Conservation (phyloP, 2,888 invertebrate species). For the Sepioteuthis lessoniana region DNA sequence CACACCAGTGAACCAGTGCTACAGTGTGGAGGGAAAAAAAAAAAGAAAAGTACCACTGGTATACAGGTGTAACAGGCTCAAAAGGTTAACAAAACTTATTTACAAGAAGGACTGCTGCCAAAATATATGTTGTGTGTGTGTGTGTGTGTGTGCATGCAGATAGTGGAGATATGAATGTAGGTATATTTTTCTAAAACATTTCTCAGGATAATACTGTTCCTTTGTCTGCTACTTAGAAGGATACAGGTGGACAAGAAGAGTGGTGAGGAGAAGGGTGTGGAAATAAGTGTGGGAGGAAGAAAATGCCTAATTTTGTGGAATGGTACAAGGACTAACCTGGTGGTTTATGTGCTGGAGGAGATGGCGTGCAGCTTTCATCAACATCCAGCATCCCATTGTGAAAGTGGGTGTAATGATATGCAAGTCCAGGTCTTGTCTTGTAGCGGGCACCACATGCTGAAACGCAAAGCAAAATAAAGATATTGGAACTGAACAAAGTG, state of each 20-base stretch:
- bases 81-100: too few species aligned
- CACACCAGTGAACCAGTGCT: too few species aligned
- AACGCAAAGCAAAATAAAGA: conserved; percentile 66
- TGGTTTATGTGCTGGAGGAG: conserved; percentile 62
- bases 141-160: background rate
- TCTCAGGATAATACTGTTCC: background rate
- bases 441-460: conserved; percentile 95
- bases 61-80: too few species aligned
- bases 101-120: too few species aligned
- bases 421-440: conserved; percentile 95
- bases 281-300: background rate
- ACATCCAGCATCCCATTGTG: conserved; percentile 77
- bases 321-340: conserved; percentile 53
- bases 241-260: conserved; percentile 1
- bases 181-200: background rate
- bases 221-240: background rate
- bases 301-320: conserved; percentile 5
- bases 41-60: too few species aligned
- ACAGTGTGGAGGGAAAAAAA: too few species aligned
- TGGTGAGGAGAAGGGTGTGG: conserved; percentile 52
- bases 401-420: conserved; percentile 95
- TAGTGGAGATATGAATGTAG: background rate
- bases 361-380: conserved; percentile 55
- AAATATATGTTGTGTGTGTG: too few species aligned
- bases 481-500: conserved; percentile 41